Evolutionary conservation across 1,140 invertebrate species (phyloP), one percentile per base, ranked within the genome.

Genomic region (Oreohelix idahoensis): DNA sequence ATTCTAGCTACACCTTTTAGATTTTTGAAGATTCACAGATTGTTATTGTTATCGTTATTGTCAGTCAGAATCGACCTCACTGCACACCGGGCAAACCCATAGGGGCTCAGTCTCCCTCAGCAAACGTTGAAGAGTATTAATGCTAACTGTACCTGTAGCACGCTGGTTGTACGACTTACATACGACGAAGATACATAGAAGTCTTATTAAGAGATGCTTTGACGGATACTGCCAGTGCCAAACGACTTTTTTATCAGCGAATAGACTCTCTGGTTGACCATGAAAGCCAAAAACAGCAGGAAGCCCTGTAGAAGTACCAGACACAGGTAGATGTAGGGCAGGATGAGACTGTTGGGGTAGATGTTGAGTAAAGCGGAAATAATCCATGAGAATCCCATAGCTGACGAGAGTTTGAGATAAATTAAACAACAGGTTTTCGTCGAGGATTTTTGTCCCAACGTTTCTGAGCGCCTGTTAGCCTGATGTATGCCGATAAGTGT

Each of bases 221-320:
- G n/a, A n/a, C n/a, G n/a, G n/a, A n/a, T n/a, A n/a, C n/a, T n/a
- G n/a, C n/a, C n/a, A n/a, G n/a, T n/a, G n/a, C n/a, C n/a, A 35
- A 32, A 29, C n/a, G 36, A 10, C 20, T 39, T 38, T 20, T 10
- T 39, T 1, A 74, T 15, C 4, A 74, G 11, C 17, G 2, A 10
- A 36, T 29, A 49, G 1, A 74, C 71, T 74, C 38, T 74, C 2
- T 39, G 10, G 71, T 74, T 74, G 36, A 39, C 36, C 71, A 74
- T 74, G 23, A 74, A 74, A 17, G 36, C 36, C 10, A 74, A n/a
- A 26, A 74, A 74, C 2, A 74, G 71, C 8, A 74, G 38, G 36
- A 39, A 10, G 71, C 71, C 71, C 20, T 74, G 71, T 26, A 74
- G 36, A 2, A 74, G 42, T 5, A 74, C 38, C 71, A 74, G 71